phyloP scores from a whole-genome alignment of 2,113 vertebrate genomes.

The Catagonus wagneri region DNA sequence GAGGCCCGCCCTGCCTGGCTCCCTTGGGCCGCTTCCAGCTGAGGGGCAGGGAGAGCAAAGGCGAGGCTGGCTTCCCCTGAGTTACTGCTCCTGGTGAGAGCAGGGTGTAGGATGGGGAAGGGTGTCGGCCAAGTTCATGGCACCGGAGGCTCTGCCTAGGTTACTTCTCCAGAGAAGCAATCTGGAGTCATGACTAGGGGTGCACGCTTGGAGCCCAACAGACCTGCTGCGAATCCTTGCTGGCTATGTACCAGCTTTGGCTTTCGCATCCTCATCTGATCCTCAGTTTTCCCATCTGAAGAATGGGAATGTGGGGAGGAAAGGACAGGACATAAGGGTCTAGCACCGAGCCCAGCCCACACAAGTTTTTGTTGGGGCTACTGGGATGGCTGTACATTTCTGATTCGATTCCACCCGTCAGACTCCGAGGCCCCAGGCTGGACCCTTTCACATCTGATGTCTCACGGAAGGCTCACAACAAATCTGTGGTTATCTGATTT shows the following conservation, averaged over 20 bases:
- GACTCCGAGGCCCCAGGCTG: background rate
- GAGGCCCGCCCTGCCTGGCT: background rate
- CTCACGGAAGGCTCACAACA: background rate
- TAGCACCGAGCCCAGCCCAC: background rate
- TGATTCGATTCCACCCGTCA: background rate
- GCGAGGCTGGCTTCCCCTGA: background rate
- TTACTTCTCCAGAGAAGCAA: background rate
- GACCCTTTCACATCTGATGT: fast-evolving
- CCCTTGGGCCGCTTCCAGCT: background rate
- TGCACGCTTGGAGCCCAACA: background rate
- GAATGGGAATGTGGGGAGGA: background rate
- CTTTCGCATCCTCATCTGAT: background rate
- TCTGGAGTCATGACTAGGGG: background rate
- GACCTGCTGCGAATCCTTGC: background rate
- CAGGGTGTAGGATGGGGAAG: fast-evolving
- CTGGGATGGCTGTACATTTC: background rate
- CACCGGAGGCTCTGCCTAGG: background rate
- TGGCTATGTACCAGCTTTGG: background rate
- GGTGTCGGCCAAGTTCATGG: background rate
- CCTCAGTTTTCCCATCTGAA: background rate
- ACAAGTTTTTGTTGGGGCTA: background rate
- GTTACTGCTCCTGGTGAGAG: background rate
- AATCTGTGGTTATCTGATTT: no score
- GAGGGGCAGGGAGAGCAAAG: background rate
- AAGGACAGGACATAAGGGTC: background rate